Evolutionary conservation across 2,113 vertebrate species (phyloP), one percentile per base, ranked within the genome.

Genomic region (Furnarius figulus): DNA sequence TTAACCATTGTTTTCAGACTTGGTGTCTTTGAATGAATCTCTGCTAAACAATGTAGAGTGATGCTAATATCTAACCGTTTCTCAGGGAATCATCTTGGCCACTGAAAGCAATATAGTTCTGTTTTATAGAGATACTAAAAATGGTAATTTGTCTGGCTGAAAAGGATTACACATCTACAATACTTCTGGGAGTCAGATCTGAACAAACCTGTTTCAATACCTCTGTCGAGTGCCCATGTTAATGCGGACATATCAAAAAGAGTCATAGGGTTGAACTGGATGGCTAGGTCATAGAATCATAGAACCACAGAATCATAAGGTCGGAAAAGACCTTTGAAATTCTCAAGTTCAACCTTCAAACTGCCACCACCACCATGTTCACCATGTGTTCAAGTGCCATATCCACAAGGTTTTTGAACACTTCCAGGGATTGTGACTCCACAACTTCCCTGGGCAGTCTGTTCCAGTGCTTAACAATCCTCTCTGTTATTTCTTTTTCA

Each of bases 371-470:
- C 13, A 25, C 9, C 20, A 25, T 18, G 24, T 39, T 61, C 20
- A 62, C 25, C 21, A 8, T 19, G 8, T 62, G 13, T 68, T 61
- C 55, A 35, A n/a, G 28, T 62, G 47, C n/a, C 24, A 19, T 27
- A 22, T 76, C n/a, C 17, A 27, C 47, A 23, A 13, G 0, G 0
- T 0, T 46, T 39, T 53, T 24, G 30, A 62, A 24, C 17, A 15
- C 17, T 76, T 31, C 14, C n/a, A 35, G 21, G 24, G 14, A 35
- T 18, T n/a, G 10, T 35, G 30, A 35, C n/a, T 62, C n/a, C 11
- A 31, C n/a, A 6, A 23, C 14, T 62, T 68, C n/a, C 67, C 1
- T 1, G 1, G 8, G 27, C 25, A 76, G 9, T 22, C 46, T 53
- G n/a, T 75, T 67, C 15, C 53, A 61, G 9, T n/a, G 10, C 53